phyloP scores from a whole-genome alignment of 2,797 vertebrate species.

The Pangasius macronema region DNA sequence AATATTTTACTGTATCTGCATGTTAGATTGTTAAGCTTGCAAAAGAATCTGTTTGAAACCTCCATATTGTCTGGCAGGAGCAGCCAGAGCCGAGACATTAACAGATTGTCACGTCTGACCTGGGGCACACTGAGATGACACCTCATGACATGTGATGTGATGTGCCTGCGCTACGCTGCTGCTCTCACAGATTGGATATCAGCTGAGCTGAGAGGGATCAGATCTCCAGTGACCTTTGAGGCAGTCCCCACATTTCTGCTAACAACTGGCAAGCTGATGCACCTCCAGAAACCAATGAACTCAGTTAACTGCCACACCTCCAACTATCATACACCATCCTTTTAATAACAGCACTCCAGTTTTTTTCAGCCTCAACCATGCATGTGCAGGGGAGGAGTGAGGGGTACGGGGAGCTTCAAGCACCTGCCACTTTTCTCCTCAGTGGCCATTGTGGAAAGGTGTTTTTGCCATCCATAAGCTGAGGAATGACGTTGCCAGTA shows the following conservation, averaged over 20 bases:
- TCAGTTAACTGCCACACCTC: slow-evolving; percentile 15
- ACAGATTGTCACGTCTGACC: slow-evolving; percentile 67
- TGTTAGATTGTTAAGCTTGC: background rate
- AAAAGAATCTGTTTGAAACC: background rate
- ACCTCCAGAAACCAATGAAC: slow-evolving; percentile 50
- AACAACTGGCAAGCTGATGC: slow-evolving; percentile 56
- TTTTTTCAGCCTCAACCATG: background rate
- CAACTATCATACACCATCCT: background rate
- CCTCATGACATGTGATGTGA: slow-evolving; percentile 66
- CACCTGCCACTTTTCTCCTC: background rate
- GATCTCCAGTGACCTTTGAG: slow-evolving; percentile 53
- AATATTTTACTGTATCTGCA: background rate
- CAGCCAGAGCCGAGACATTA: slow-evolving; percentile 53
- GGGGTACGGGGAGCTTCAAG: background rate
- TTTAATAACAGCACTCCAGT: background rate
- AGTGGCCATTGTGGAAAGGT: background rate
- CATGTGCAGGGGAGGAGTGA: background rate
- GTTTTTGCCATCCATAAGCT: background rate
- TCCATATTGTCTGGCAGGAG: background rate
- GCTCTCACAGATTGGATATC: slow-evolving; percentile 61
- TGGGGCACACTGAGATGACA: slow-evolving; percentile 68
- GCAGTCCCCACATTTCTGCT: slow-evolving; percentile 43
- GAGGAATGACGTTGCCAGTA: background rate
- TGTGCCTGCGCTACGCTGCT: slow-evolving; percentile 50
- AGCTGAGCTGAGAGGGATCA: slow-evolving; percentile 56